A percentile compares a stretch with the other conserved stretches of the same genome.
Evolutionary conservation across 2,113 vertebrate species (phyloP).

Genomic region (Heterocephalus glaber): DNA sequence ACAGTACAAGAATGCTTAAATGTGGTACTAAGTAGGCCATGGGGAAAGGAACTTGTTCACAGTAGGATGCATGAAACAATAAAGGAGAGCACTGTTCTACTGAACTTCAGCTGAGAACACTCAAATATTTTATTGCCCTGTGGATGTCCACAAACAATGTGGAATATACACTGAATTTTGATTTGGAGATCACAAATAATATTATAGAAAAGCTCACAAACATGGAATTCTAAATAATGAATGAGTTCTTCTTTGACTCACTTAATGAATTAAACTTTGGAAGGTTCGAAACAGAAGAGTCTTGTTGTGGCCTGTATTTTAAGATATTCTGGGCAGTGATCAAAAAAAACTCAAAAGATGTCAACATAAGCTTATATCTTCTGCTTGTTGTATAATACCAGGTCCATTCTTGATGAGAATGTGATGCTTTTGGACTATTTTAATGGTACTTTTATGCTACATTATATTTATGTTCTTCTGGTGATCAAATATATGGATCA

Average conservation of each 20-base stretch:
- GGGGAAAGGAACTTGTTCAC: not conserved
- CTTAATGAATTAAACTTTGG: not conserved
- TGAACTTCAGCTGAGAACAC: not conserved
- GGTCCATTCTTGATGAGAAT: not conserved
- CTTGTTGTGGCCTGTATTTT: not conserved
- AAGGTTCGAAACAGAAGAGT: not conserved
- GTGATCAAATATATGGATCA: not conserved
- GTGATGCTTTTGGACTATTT: not conserved
- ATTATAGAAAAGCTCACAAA: not conserved
- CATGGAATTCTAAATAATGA: not conserved
- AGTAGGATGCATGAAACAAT: not conserved
- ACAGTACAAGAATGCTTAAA: not conserved
- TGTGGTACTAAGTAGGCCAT: not conserved
- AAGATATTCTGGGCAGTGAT: not conserved
- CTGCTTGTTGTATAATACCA: not conserved
- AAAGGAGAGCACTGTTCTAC: not conserved
- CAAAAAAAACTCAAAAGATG: not conserved
- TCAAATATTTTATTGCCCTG: not conserved
- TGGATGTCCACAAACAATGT: not conserved
- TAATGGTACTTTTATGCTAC: not conserved
- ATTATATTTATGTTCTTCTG: not conserved
- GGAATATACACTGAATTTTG: not conserved
- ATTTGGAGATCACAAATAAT: not conserved
- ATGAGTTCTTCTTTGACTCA: not conserved
- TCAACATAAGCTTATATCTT: not conserved